Conservation (phyloP, 2,113 vertebrate genomes). For the Monarcha castaneiventris region DNA sequence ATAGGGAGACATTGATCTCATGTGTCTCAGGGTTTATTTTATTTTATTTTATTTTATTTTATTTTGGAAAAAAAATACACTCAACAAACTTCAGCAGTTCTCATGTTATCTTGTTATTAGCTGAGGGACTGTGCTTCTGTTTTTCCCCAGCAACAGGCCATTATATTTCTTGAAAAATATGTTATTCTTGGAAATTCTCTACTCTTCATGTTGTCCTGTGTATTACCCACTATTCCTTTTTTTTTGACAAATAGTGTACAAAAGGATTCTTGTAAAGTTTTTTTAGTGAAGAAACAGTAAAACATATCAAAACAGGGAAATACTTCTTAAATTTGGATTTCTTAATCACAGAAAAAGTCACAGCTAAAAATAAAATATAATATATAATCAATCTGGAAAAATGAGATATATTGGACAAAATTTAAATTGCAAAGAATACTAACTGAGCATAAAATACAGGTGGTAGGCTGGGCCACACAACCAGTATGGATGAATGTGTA, state of each 20-base stretch:
- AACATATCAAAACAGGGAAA: neutral
- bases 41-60: neutral
- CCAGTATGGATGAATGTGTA: neutral
- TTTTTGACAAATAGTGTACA: neutral
- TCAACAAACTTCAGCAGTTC: neutral
- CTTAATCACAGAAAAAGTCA: neutral
- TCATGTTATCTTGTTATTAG: neutral
- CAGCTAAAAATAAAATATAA: neutral
- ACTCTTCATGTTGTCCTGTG: neutral
- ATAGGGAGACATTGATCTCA: neutral
- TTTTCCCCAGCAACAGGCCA: rapidly evolving
- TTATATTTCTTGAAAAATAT: neutral
- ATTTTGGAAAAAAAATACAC: neutral
- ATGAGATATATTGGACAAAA: neutral
- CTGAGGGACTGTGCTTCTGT: neutral
- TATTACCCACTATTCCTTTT: neutral
- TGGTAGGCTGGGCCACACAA: neutral
- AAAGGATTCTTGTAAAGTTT: neutral
- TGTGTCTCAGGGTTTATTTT: neutral
- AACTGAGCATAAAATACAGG: neutral
- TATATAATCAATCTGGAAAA: neutral
- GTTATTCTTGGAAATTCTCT: neutral
- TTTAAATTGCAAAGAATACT: neutral
- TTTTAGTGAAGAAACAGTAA: neutral
- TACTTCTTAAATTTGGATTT: neutral